Percentiles rank a stretch among this genome's conserved stretches.
Conservation (phyloP, 2,113 vertebrate species). For the Bucco capensis region DNA sequence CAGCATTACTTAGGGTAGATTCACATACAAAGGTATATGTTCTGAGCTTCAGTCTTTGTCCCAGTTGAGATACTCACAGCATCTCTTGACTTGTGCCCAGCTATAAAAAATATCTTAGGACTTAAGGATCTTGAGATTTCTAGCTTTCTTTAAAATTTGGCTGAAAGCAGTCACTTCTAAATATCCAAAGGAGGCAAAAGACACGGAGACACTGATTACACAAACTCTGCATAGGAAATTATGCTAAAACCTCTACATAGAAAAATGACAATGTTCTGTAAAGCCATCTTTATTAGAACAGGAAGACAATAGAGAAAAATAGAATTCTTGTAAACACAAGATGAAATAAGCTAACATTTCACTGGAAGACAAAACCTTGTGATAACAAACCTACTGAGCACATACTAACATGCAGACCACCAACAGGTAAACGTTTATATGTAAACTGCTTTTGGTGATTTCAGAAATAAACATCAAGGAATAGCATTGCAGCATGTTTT, state of each 20-base stretch:
- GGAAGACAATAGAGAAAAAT: slow-evolving; percentile 38
- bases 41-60: not conserved
- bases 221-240: not conserved
- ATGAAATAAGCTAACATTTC: not conserved
- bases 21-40: not conserved
- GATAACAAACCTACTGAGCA: not conserved
- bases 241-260: not conserved
- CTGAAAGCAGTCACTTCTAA: not conserved
- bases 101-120: not conserved
- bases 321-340: not conserved
- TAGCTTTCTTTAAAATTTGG: not conserved
- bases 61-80: not conserved
- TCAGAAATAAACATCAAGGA: not conserved
- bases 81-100: not conserved
- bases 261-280: slow-evolving; percentile 3
- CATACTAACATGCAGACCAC: not conserved
- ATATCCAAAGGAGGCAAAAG: not conserved
- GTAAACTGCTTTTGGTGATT: slow-evolving; percentile 10
- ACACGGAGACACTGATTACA: not conserved
- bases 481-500: not conserved
- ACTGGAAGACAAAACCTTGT: not conserved
- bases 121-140: not conserved
- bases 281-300: slow-evolving; percentile 61
- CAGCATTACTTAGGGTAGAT: not conserved
- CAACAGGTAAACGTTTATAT: not conserved